Evolutionary conservation across 1,140 invertebrate species (phyloP), one percentile per base, ranked within the genome.

Genomic region (Sogatella furcifera): DNA sequence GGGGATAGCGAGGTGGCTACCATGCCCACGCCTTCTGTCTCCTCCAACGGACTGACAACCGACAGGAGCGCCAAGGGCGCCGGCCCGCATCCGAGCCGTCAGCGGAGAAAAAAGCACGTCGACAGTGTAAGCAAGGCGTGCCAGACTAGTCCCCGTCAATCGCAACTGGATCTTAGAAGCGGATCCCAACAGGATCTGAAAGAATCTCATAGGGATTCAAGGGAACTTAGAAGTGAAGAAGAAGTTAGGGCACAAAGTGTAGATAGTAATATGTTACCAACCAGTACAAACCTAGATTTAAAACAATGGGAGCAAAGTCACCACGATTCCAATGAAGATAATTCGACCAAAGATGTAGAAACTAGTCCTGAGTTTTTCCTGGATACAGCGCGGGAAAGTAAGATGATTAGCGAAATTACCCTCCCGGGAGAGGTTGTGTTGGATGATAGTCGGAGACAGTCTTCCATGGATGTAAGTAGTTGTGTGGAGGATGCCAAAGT

Each of bases 101-200:
- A 54, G 61, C 44, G 49, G 21, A 31, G 59, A 46, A 17, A 44
- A 56, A 31, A 43, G 56, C 11, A 21, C 17, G 34, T 28, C 15
- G 19, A 13, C 13, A 55, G 5, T 15, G 53, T 28, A 3, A 55
- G 54, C 43, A 65, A 62, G 52, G 54, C 59, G 11, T 60, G 44
- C 21, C 62, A 64, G 34, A 64, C 62, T 3, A 64, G 59, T 56
- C 59, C 62, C 13, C 55, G 41, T 4, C 24, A 22, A 8, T 49
- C 46, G 9, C 34, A 38, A 9, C 34, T 5, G 34, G 34, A 38
- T 38, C 34, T 11, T n/a, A n/a, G n/a, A n/a, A n/a, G n/a, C n/a
- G n/a, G n/a, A n/a, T n/a, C n/a, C n/a, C n/a, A n/a, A n/a, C n/a
- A n/a, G n/a, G n/a, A n/a, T n/a, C n/a, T n/a, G n/a, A n/a, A n/a